Conservation (phyloP, 2,797 vertebrate genomes). For the Coregonus suidteri region DNA sequence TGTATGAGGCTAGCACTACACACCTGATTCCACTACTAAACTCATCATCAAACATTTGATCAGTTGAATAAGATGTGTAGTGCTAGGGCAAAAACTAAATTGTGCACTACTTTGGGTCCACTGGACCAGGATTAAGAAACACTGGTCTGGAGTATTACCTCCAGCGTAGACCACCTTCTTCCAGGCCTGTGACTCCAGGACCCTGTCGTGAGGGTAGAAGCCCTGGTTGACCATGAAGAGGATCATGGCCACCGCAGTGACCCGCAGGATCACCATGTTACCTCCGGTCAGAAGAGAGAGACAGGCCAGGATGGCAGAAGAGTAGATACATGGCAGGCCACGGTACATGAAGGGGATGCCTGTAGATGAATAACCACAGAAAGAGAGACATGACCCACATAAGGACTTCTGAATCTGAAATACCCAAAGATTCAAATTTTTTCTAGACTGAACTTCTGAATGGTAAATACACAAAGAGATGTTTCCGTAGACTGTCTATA, state of each 20-base stretch:
- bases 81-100: neutral
- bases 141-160: constrained; percentile 70
- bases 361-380: constrained; percentile 39
- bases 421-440: neutral
- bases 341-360: constrained; percentile 87
- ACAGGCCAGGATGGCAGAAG: constrained; percentile 85
- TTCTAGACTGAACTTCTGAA: neutral
- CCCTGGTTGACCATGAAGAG: constrained; percentile 89
- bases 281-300: constrained; percentile 81
- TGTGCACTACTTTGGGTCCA: neutral
- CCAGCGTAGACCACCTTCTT: constrained; percentile 89
- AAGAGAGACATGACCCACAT: neutral
- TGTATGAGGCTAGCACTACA: neutral
- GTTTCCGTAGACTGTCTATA: neutral
- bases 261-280: constrained; percentile 74
- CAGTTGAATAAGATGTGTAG: neutral
- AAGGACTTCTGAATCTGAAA: neutral
- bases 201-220: constrained; percentile 88
- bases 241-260: constrained; percentile 82
- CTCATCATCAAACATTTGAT: neutral
- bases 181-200: constrained; percentile 92
- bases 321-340: constrained; percentile 90
- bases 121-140: neutral
- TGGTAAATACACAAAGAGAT: neutral
- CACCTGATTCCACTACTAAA: neutral